Evolutionary conservation across 2,888 invertebrate species (phyloP).

Genomic region (Ceriagrion tenellum): DNA sequence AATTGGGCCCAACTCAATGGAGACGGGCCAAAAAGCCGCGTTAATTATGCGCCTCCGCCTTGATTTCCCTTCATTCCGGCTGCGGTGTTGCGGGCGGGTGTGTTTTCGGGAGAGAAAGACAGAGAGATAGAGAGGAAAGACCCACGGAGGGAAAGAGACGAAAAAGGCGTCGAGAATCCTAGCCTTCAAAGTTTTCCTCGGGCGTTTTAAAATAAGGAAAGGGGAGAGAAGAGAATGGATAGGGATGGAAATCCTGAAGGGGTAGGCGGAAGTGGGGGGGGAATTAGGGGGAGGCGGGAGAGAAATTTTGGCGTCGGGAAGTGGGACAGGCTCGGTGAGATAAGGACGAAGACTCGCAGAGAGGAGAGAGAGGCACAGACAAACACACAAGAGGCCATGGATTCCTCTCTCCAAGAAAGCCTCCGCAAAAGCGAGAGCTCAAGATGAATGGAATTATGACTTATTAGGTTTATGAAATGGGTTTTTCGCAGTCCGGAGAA

Average conservation of each 20-base stretch:
- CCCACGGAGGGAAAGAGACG: neutral
- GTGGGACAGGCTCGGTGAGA: neutral
- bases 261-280: neutral
- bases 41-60: conserved; percentile 27
- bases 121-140: neutral
- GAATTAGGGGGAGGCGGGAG: too few relatives aligned
- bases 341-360: neutral
- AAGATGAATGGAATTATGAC: conserved; percentile 30
- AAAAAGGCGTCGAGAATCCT: neutral
- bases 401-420: neutral
- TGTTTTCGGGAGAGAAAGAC: neutral
- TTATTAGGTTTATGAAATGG: conserved; percentile 27
- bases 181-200: neutral
- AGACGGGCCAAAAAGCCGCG: conserved; percentile 30
- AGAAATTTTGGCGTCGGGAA: neutral
- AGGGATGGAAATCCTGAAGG: neutral
- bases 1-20: conserved; percentile 35
- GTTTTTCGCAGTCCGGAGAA: neutral
- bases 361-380: neutral
- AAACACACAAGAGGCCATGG: neutral
- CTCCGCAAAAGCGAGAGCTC: neutral
- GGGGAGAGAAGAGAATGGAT: neutral
- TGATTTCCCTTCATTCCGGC: neutral
- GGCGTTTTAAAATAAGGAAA: neutral
- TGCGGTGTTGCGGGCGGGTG: neutral